Base-by-base conservation (phyloP, 2,888 invertebrate genomes). In the Autographa gamma region DNA sequence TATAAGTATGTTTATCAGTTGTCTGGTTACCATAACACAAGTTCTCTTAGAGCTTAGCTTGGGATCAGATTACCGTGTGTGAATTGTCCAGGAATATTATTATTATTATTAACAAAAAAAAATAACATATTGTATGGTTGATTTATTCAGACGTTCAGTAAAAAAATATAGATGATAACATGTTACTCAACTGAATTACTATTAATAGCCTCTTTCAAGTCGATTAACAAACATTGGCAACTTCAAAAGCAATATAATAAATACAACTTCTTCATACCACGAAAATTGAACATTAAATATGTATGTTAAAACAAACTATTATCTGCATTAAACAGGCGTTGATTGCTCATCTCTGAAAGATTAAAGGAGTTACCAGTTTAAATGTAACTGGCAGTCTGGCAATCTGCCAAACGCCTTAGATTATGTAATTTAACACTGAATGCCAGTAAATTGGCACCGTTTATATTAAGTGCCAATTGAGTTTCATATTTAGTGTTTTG, bases 351-450 rank as follows among this genome's bases (percentile, higher is more conserved):
- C 73, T 80, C 62, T 11, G 0, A 0, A 74, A 76, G 72, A 80
- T 76, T 74, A 80, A 76, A 81, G 71, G 34, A 58, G 19, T 58
- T 58, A 60, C 31, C 31, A 58, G 11, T 71, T 72, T 56, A 63
- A 71, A 63, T 64, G 18, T 19, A 68, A 31, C 67, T 59, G 64
- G 68, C 32, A 58, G 48, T 16, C 34, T 82, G 83, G 79, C 83
- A 61, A 0, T 0, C 0, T 60, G 77, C 78, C 78, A 79, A 25
- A 19, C 52, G 59, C 74, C 74, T 60, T 48, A 77, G 64, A 56
- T 56, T 73, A 63, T 69, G 61, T 72, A 76, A 59, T 38, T 32
- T 25, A 66, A 62, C 68, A 68, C 63, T 60, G 61, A 68, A 69
- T 64, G 62, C 60, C 58, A 70, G 69, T 77, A 60, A 77, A 83